These are phyloP conservation scores for Lucinisca nassula DNA, from an alignment of 2,888 invertebrate species.

Conservation along the genomic window DNA sequence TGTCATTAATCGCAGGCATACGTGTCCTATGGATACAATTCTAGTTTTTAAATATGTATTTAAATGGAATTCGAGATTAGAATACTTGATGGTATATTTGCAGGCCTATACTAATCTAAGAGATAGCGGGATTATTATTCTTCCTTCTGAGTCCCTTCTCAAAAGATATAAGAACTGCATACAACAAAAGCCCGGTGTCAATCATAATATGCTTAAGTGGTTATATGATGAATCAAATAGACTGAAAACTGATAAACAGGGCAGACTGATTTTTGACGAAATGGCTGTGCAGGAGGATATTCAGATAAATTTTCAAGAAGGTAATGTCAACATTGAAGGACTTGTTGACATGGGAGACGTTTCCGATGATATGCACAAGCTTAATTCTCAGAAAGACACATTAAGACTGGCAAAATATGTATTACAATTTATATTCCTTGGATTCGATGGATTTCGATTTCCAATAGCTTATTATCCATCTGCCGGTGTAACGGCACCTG, in stretches of 20 bases:
- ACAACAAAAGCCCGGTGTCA: not conserved
- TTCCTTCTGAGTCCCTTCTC: not conserved
- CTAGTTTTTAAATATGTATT: too few species aligned
- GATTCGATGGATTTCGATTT: conserved; percentile 45
- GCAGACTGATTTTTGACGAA: conserved; percentile 49
- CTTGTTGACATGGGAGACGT: conserved; percentile 34
- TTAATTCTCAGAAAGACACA: conserved; percentile 16
- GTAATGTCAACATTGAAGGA: conserved; percentile 25
- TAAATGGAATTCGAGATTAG: too few species aligned
- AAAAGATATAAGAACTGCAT: not conserved
- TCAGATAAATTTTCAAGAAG: conserved; percentile 26
- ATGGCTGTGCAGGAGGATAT: conserved; percentile 51
- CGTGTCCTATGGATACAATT: too few species aligned
- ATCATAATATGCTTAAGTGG: not conserved
- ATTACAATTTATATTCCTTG: conserved; percentile 42
- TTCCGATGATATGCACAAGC: conserved; percentile 26
- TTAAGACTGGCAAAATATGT: conserved; percentile 37
- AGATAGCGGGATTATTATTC: not conserved
- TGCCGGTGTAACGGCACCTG: conserved; percentile 32
- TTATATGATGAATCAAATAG: not conserved
- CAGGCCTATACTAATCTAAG: not conserved
- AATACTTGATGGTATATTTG: too few species aligned
- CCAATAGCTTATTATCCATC: conserved; percentile 50
- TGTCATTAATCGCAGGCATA: too few species aligned
- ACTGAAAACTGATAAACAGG: not conserved